Conservation (phyloP, 2,888 invertebrate species). For the Arge pagana region DNA sequence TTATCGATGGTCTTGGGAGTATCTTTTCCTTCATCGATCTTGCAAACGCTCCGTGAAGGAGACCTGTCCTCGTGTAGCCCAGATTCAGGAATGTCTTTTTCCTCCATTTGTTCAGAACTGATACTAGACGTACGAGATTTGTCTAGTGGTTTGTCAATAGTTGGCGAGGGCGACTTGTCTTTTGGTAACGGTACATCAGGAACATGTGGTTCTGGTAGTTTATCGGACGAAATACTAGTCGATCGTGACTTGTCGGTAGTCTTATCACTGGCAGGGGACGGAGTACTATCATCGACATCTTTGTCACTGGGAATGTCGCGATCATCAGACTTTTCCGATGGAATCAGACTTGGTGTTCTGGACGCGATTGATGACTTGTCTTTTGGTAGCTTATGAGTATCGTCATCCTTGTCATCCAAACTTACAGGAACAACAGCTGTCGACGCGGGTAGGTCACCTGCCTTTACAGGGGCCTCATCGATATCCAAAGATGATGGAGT, state of each 20-base stretch:
- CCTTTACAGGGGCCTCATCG: too few species aligned
- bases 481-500: neutral
- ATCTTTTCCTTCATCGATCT: too few species aligned
- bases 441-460: too few species aligned
- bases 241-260: slow-evolving; percentile 8
- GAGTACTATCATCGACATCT: slow-evolving; percentile 1
- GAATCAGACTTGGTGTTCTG: too few species aligned
- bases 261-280: neutral
- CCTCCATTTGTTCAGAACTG: neutral
- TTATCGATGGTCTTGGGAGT: too few species aligned
- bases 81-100: slow-evolving; percentile 2
- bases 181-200: neutral
- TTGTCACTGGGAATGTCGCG: neutral
- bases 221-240: slow-evolving; percentile 17
- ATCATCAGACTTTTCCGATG: neutral
- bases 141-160: neutral
- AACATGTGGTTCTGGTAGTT: neutral
- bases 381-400: neutral
- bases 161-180: slow-evolving; percentile 1
- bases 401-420: too few species aligned
- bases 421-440: too few species aligned
- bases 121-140: slow-evolving; percentile 2
- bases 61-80: neutral
- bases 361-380: too few species aligned
- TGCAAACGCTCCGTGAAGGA: too few species aligned